Base-by-base conservation (phyloP, 2,113 vertebrate species). In the Machaerirhynchus nigripectus region DNA sequence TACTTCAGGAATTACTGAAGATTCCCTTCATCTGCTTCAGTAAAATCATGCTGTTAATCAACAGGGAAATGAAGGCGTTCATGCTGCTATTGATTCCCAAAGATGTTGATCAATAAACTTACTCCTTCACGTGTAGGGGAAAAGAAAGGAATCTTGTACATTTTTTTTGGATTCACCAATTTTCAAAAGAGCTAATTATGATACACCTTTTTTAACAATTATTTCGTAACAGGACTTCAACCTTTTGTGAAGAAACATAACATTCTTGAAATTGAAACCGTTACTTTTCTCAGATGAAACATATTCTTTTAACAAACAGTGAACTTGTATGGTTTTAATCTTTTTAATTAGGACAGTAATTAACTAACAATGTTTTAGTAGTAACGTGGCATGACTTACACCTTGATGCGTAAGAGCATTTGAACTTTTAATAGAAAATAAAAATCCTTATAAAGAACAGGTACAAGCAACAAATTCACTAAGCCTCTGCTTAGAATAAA, bases 391-490 rank as follows among this genome's bases (percentile, higher is more conserved):
- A 84, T 50, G 47, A 91, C 33, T 90, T 50, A 71, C 3, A 27
- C 30, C 56, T 64, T 68, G 24, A 20, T 63, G 19, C 20, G 73
- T 69, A 49, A 61, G 20, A 84, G 15, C 57, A 73, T 93, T 79
- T 93, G 26, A 74, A 83, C 89, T 95, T 96, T 93, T 93, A 95
- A 59, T 7, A 47, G 21, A 65, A 68, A 92, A 80, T 9, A 74
- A 39, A 56, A 92, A 49, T 47, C 17, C 56, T 82, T 52, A 37
- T 27, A 52, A 95, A 95, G 19, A 76, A 93, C 57, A 63, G 10
- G 30, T 30, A 74, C 47, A 89, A 93, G 8, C 19, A 81, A 47
- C 52, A 93, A 39, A 82, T 30, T 70, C 61, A 77, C 3, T 61
- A 82, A 90, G 30, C 15, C 12, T 56, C 37, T 55, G 27, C 50